phyloP scores from a whole-genome alignment of 2,797 vertebrate species.

The Diglossa cyanea region DNA sequence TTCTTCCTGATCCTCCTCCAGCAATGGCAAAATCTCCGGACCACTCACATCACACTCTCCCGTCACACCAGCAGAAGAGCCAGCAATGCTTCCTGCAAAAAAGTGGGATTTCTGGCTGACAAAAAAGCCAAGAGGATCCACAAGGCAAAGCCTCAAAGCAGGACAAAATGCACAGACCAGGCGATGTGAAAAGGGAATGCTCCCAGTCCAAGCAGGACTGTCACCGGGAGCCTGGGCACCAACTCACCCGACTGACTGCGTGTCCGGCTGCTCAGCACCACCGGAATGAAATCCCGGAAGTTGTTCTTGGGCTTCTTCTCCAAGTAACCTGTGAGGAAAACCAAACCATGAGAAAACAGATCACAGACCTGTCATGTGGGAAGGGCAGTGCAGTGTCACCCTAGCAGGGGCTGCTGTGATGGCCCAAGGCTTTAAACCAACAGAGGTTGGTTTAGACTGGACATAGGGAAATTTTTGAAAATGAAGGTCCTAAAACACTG shows the following conservation, averaged over 20 bases:
- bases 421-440: neutral
- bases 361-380: neutral
- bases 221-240: neutral
- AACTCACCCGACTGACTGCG: conserved; percentile 82
- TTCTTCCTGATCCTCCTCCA: conserved; percentile 78
- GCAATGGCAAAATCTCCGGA: conserved; percentile 69
- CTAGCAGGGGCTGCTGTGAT: neutral
- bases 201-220: neutral
- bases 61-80: conserved; percentile 62
- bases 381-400: neutral
- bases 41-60: conserved; percentile 70
- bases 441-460: neutral
- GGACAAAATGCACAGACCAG: neutral
- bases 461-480: neutral
- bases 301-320: conserved; percentile 84
- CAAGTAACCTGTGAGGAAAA: conserved; percentile 65
- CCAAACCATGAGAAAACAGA: neutral
- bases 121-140: neutral
- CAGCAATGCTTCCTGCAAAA: conserved; percentile 69
- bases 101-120: neutral
- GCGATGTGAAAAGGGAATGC: rapidly evolving
- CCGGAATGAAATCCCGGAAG: conserved; percentile 81
- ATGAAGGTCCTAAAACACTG: neutral
- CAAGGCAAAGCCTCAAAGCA: neutral
- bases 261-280: conserved; percentile 81